Evolutionary conservation across 2,797 vertebrate species (phyloP).

Genomic region (Gadopsis marmoratus): DNA sequence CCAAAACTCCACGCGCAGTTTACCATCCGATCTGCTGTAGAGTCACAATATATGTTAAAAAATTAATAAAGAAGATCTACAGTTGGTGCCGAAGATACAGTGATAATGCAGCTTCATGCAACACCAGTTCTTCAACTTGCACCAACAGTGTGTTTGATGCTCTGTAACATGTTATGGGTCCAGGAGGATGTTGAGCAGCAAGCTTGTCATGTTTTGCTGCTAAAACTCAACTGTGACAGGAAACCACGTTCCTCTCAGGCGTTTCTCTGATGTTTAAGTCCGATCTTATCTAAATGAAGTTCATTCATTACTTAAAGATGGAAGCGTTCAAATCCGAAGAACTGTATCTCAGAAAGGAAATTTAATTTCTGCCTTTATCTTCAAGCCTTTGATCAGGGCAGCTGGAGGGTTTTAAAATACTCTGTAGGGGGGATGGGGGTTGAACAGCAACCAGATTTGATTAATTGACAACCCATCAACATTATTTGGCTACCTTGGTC

Average conservation of each 20-base stretch:
- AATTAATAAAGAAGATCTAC: too few relatives aligned
- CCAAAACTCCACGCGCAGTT: background rate
- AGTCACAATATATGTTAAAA: background rate
- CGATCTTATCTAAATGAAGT: background rate
- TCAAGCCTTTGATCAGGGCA: too few relatives aligned
- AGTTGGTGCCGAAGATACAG: background rate
- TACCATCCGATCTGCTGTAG: background rate
- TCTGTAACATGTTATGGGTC: too few relatives aligned
- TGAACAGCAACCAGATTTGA: too few relatives aligned
- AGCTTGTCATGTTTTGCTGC: background rate
- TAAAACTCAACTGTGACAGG: background rate
- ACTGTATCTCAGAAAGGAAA: background rate
- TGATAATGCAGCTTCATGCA: background rate
- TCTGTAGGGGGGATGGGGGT: background rate
- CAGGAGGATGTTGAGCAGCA: too few relatives aligned
- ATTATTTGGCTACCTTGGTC: constrained; percentile 86
- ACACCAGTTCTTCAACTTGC: background rate
- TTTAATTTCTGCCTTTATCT: background rate
- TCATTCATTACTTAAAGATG: background rate
- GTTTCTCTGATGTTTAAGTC: background rate
- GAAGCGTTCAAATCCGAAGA: background rate
- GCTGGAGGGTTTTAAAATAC: too few relatives aligned
- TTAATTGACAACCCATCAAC: background rate
- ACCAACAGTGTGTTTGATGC: background rate
- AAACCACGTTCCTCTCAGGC: background rate